Base-by-base conservation (phyloP, 2,113 vertebrate genomes). In the Corythornis madagascariensis region DNA sequence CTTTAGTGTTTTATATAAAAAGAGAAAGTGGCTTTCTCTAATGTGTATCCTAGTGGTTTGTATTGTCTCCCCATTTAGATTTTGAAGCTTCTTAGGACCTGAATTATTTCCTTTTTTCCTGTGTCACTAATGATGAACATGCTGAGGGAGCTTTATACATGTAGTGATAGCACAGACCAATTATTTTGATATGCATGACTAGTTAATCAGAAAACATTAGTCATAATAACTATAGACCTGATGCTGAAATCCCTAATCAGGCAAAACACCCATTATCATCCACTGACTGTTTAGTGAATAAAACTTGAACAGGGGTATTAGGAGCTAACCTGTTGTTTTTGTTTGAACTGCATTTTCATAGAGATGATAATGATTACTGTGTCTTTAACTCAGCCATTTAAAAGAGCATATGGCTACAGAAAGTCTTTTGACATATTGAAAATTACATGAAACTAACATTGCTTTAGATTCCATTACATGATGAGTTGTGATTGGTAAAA, bases 301-400 rank as follows among this genome's bases (percentile, higher is more conserved):
- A 92, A 79, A 80, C 56, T n/a, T 83, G 45, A 83, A 89, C 22
- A 87, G 43, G 26, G 33, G 52, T 85, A 94, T 83, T 87, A 91
- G 74, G 35, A 89, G n/a, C 15, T 28, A 83, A 67, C 52, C 81
- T 77, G 56, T 26, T 60, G 84, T 74, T 96, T 85, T 82, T 43
- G 87, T 83, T 52, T 87, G 59, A 72, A 75, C 40, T 74, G 57
- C 45, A 84, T 96, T 95, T 94, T 96, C 65, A 79, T 78, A 86
- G 7, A 92, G 55, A 79, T 87, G 50, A 73, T 66, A 90, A 81
- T 26, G 55, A 89, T 76, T 57, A 85, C 83, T 21, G 45, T 86
- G 40, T 50, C 38, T 72, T 55, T 66, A 86, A 76, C 45, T 80
- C 48, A 35, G 59, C 25, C 83, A 26, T 79, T 66, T 80, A 66